These are phyloP conservation scores for Nephila pilipes DNA, from an alignment of 1,140 invertebrate genomes.

Conservation along the genomic window DNA sequence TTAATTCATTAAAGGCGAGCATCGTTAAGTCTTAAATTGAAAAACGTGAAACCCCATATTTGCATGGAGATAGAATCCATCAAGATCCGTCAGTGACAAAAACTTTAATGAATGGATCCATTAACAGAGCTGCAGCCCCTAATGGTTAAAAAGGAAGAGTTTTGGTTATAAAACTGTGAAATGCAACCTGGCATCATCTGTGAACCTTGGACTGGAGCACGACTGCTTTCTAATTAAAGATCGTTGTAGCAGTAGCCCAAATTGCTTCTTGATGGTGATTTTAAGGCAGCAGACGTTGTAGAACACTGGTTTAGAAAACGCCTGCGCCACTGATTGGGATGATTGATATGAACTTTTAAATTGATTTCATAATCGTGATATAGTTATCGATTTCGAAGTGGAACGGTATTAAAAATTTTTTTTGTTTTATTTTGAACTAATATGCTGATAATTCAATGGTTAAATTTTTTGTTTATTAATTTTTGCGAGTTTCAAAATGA, in stretches of 20 bases:
- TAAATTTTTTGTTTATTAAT: neutral
- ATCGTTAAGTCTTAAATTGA: slow-evolving; percentile 56
- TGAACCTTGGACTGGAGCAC: neutral
- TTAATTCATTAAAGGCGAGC: slow-evolving; percentile 54
- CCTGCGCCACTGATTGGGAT: neutral
- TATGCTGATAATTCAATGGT: neutral
- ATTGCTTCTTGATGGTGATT: slow-evolving; percentile 5
- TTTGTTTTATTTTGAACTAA: neutral
- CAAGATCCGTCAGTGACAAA: slow-evolving; percentile 38
- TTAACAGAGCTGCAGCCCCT: neutral
- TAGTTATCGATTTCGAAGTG: neutral
- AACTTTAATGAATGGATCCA: slow-evolving; percentile 45
- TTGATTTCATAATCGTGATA: slow-evolving; percentile 18
- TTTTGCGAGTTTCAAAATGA: neutral
- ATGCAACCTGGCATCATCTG: slow-evolving; percentile 22
- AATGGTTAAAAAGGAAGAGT: slow-evolving; percentile 20
- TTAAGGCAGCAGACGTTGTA: neutral
- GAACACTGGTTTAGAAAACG: neutral
- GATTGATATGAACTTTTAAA: neutral
- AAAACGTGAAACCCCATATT: slow-evolving; percentile 53
- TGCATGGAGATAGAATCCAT: slow-evolving; percentile 18
- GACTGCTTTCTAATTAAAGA: slow-evolving; percentile 20
- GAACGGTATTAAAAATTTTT: neutral
- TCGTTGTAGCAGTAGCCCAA: neutral
- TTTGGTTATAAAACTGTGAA: neutral